Evolutionary conservation across 2,113 vertebrate genomes (phyloP), one percentile per base, ranked within the genome.

Genomic region (Cyprinodon variegatus): DNA sequence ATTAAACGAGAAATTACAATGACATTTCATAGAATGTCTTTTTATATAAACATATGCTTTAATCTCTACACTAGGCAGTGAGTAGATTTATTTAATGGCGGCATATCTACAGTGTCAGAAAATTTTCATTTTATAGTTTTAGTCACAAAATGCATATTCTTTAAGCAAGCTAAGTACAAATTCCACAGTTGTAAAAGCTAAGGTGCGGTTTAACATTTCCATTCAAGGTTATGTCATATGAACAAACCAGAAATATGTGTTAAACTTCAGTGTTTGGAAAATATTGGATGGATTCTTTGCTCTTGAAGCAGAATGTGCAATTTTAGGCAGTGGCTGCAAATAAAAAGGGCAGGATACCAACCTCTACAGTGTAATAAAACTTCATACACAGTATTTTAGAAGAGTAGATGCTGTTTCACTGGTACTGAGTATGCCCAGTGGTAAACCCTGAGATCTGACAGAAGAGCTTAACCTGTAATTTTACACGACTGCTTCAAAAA

Each of bases 341-440:
- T 20, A 57, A 6, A 20, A 10, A 6, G 8, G 50, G 8, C 50
- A 57, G 20, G 17, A 57, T 57, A n/a, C 17, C 17, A 20, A 57
- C 50, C 50, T 57, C 50, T 20, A 57, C 72, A 79, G 87, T 88
- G 89, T 82, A 83, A 88, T 93, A 93, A 79, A 75, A 74, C 76
- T 84, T 92, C 77, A 73, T 40, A 36, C 70, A 87, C 79, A 89
- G 79, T 74, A 80, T 84, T 89, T 79, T 73, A 88, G 61, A 63
- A 68, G 77, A 89, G 88, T 68, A 79, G 53, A 69, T 77, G 68
- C 63, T 14, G 57, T 22, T 72, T 60, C 67, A n/a, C 40, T 77
- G 62, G 70, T 43, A 68, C 66, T 57, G 71, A 22, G 15, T 53
- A 70, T 46, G 40, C 60, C 29, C 38, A 40, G 38, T 61, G 2